A percentile compares a stretch with the other conserved stretches of the same genome.
These are phyloP conservation scores for Merluccius polli DNA, from an alignment of 2,797 vertebrate species.

Conservation along the genomic window DNA sequence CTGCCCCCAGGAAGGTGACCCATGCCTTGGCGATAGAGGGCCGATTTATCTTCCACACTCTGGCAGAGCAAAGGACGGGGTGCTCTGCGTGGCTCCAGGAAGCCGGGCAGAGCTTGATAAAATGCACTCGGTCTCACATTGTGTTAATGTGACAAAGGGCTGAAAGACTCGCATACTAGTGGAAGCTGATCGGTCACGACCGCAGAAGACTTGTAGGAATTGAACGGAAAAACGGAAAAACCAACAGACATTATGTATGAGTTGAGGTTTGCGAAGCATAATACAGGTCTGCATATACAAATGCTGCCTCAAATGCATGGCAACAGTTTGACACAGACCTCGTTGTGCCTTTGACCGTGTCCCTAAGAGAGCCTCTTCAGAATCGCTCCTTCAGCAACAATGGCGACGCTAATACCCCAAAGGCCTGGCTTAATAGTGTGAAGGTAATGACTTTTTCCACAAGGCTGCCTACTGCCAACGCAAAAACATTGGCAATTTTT, in stretches of 20 bases:
- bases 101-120: not conserved
- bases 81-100: not conserved
- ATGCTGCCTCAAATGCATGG: not conserved
- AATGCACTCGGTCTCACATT: not conserved
- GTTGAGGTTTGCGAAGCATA: not conserved
- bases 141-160: not conserved
- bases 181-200: not conserved
- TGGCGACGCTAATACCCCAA: conserved; percentile 35
- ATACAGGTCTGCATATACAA: not conserved
- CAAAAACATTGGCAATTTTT: conserved; percentile 43
- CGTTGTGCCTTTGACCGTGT: conserved; percentile 27
- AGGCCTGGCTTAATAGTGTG: conserved; percentile 47
- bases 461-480: conserved; percentile 44
- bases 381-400: conserved; percentile 43
- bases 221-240: not conserved
- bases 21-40: not conserved
- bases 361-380: conserved; percentile 31
- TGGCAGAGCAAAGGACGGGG: not conserved
- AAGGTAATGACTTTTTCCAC: conserved; percentile 63
- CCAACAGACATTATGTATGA: not conserved
- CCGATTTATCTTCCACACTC: not conserved
- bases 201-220: not conserved
- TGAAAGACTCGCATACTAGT: not conserved
- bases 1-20: conserved; percentile 11
- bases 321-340: not conserved